Conservation (phyloP, 2,797 vertebrate species). For the Lepus townsendii region DNA sequence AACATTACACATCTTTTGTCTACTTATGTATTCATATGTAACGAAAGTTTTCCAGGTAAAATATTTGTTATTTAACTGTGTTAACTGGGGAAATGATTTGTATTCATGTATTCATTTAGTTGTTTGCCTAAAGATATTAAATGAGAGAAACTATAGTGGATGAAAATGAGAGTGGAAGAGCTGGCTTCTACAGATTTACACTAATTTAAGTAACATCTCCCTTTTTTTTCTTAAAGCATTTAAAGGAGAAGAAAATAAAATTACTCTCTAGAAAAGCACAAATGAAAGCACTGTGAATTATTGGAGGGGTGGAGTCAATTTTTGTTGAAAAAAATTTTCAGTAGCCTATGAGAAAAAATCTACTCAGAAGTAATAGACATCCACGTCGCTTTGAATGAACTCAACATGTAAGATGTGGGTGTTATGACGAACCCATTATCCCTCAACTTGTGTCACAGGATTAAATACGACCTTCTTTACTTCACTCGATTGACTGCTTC, state of each 20-base stretch:
- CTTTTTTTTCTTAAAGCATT: neutral
- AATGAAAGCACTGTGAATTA: neutral
- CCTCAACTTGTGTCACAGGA: neutral
- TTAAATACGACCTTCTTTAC: neutral
- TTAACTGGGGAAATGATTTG: neutral
- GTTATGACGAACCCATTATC: neutral
- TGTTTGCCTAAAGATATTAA: neutral
- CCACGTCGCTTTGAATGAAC: neutral
- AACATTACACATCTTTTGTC: neutral
- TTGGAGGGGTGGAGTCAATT: neutral
- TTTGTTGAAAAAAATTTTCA: constrained; percentile 37
- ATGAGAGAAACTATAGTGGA: neutral
- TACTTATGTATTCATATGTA: constrained; percentile 36
- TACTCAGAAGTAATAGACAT: neutral
- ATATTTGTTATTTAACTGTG: neutral
- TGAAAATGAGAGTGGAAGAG: neutral
- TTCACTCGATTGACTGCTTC: neutral
- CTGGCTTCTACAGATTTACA: neutral
- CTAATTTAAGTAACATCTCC: neutral
- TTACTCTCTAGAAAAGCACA: neutral
- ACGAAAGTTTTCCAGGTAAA: constrained; percentile 34
- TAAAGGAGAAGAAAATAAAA: neutral
- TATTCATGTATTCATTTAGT: neutral
- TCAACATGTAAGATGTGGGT: neutral
- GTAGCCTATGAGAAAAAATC: neutral